Evolutionary conservation across 1,140 invertebrate species (phyloP).

Genomic region (Anastrepha ludens): DNA sequence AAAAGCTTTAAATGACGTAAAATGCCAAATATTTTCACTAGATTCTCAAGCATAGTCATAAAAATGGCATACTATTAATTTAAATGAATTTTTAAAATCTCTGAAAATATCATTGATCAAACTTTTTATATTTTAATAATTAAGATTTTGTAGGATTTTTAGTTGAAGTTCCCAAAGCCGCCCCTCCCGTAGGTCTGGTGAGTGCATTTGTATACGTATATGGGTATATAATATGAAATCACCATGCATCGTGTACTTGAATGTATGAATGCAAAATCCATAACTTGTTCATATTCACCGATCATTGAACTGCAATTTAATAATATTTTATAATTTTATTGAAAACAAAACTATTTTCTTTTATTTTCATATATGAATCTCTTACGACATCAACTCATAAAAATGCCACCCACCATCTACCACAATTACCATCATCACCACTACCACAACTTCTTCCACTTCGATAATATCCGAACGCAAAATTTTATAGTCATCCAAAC

Average conservation of each 20-base stretch:
- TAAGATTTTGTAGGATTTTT: too few species aligned
- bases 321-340: slow-evolving; percentile 44
- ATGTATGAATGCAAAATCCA: background rate
- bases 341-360: slow-evolving; percentile 41
- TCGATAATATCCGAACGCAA: slow-evolving; percentile 54
- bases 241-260: background rate
- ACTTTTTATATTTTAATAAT: too few species aligned
- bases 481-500: slow-evolving; percentile 75
- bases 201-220: too few species aligned
- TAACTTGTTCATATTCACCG: background rate
- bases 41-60: too few species aligned
- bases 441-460: slow-evolving; percentile 55
- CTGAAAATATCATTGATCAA: too few species aligned
- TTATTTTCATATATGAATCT: slow-evolving; percentile 51
- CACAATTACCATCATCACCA: slow-evolving; percentile 57
- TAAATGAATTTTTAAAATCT: too few species aligned
- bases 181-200: too few species aligned
- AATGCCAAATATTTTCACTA: too few species aligned
- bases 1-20: too few species aligned
- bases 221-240: too few species aligned
- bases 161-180: too few species aligned
- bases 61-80: too few species aligned
- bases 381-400: slow-evolving; percentile 55
- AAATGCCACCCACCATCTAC: slow-evolving; percentile 52
- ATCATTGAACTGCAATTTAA: slow-evolving; percentile 17